A percentile compares a stretch with the other conserved stretches of the same genome.
Conservation (phyloP, 2,888 invertebrate genomes). For the Neoascia interrupta region DNA sequence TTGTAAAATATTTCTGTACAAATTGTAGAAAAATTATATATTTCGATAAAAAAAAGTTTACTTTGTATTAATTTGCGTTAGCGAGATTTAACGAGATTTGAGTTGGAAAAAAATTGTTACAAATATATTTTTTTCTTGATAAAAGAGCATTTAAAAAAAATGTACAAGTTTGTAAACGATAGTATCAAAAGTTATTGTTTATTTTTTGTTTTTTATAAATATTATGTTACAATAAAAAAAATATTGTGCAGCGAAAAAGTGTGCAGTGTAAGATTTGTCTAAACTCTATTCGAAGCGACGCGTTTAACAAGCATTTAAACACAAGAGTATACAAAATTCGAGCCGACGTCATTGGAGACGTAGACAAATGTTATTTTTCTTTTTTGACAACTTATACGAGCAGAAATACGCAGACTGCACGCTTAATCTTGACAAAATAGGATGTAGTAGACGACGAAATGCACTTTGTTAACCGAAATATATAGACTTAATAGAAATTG, state of each 20-base stretch:
- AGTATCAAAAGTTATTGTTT: conserved; percentile 65
- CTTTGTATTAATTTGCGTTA: conserved; percentile 56
- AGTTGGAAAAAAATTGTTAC: conserved; percentile 44
- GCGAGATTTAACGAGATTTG: conserved; percentile 73
- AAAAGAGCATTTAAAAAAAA: conserved; percentile 64
- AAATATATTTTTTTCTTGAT: conserved; percentile 17
- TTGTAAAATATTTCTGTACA: conserved; percentile 36
- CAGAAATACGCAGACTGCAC: conserved; percentile 29
- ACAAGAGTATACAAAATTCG: too few species aligned
- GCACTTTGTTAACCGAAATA: conserved; percentile 66
- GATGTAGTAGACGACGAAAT: conserved; percentile 64
- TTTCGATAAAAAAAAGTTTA: conserved; percentile 14
- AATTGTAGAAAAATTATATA: conserved; percentile 14
- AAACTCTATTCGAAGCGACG: too few species aligned
- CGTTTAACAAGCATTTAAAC: too few species aligned
- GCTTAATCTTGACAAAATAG: conserved; percentile 63
- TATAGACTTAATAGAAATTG: conserved; percentile 24
- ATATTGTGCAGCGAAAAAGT: conserved; percentile 52
- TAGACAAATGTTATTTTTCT: not conserved
- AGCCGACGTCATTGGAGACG: too few species aligned
- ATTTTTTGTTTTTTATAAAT: conserved; percentile 23
- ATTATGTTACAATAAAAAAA: conserved; percentile 55
- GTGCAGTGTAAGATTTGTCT: conserved; percentile 25
- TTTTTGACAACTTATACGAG: not conserved
- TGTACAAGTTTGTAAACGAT: conserved; percentile 66